Percentiles rank a stretch among this genome's conserved stretches.
Conservation (phyloP, 2,797 vertebrate genomes). For the Sebastes alutus region DNA sequence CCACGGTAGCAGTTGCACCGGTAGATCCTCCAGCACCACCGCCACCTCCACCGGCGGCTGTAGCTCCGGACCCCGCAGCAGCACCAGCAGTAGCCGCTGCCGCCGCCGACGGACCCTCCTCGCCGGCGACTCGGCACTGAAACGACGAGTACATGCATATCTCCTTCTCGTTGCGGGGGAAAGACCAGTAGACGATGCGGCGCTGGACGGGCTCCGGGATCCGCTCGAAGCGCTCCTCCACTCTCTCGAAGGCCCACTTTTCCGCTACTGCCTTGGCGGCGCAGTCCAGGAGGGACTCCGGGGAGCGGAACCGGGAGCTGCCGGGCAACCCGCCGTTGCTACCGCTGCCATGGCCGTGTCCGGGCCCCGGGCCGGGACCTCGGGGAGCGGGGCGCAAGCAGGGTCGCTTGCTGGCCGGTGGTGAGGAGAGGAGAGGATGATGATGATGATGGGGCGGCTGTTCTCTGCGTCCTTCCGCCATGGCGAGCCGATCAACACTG, state of each 20-base stretch:
- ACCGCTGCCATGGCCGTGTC: conserved; percentile 75
- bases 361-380: conserved; percentile 84
- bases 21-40: conserved; percentile 75
- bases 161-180: conserved; percentile 95
- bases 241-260: conserved; percentile 97
- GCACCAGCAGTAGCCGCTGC: conserved; percentile 38
- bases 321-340: conserved; percentile 37
- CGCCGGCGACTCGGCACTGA: conserved; percentile 89
- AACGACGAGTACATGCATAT: conserved; percentile 99
- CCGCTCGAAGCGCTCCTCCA: conserved; percentile 97
- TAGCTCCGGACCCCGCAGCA: conserved; percentile 73
- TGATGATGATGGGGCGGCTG: conserved; percentile 79
- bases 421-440: conserved; percentile 77
- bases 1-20: conserved; percentile 69
- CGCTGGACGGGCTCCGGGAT: conserved; percentile 97
- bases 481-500: conserved; percentile 88
- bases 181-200: conserved; percentile 98
- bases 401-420: conserved; percentile 89
- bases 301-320: conserved; percentile 83
- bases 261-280: conserved; percentile 96
- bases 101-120: conserved; percentile 79
- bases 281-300: conserved; percentile 94
- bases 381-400: conserved; percentile 89
- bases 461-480: conserved; percentile 96
- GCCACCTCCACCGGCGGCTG: conserved; percentile 68